A percentile compares a stretch with the other conserved stretches of the same genome.
These are phyloP conservation scores for Hydrotaea diabolus DNA, from an alignment of 2,888 invertebrate species.

Conservation along the genomic window DNA sequence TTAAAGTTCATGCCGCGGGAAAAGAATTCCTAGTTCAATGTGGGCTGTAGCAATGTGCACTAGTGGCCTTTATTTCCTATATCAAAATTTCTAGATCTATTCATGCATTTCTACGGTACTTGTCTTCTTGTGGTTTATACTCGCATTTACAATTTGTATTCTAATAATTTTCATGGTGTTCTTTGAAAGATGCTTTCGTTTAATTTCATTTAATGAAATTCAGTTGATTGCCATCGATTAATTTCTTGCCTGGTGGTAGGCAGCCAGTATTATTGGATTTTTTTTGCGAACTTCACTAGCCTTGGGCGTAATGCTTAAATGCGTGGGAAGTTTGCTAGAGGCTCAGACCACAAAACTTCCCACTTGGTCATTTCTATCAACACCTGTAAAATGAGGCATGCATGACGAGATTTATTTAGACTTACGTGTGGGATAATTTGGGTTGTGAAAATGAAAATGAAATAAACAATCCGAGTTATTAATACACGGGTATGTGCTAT, in stretches of 20 bases:
- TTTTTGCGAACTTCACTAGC: not conserved
- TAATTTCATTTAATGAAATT: not conserved
- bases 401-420: not conserved
- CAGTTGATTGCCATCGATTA: not conserved
- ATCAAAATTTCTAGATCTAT: too few species aligned
- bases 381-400: not conserved
- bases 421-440: not conserved
- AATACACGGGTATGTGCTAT: too few species aligned
- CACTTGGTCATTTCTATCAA: not conserved
- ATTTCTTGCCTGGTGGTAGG: not conserved
- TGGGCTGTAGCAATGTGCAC: too few species aligned
- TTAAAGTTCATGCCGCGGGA: too few species aligned
- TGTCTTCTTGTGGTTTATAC: too few species aligned
- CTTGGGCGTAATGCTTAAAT: not conserved
- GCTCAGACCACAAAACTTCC: not conserved
- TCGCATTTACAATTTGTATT: too few species aligned
- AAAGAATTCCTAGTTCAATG: too few species aligned
- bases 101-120: too few species aligned
- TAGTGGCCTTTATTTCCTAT: too few species aligned
- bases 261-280: not conserved
- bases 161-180: too few species aligned
- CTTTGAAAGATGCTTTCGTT: not conserved
- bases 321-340: not conserved
- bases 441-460: not conserved
- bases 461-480: not conserved